Evolutionary conservation across 2,113 vertebrate species (phyloP).

Genomic region (Halichoeres trimaculatus): DNA sequence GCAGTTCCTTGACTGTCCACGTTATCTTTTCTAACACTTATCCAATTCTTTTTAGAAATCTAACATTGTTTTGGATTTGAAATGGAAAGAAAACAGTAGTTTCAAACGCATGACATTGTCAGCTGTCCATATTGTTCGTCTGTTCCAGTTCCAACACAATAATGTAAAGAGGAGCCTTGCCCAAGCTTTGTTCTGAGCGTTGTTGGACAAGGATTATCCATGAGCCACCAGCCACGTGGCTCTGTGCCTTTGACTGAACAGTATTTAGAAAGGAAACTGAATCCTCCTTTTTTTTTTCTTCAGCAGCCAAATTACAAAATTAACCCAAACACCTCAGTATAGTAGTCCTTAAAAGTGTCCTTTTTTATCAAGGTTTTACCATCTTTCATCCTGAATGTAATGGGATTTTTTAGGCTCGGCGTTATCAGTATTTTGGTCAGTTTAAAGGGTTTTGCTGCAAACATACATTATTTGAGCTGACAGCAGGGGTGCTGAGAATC

Average conservation of each 20-base stretch:
- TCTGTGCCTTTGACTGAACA: constrained; percentile 44
- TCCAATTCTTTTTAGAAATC: constrained; percentile 27
- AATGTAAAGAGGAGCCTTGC: constrained; percentile 35
- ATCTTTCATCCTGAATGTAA: no score
- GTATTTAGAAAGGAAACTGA: constrained; percentile 19
- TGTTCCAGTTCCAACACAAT: constrained; percentile 52
- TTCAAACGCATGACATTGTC: constrained; percentile 31
- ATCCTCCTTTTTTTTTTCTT: constrained; percentile 18
- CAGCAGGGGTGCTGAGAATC: constrained; percentile 4
- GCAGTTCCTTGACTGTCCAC: no score
- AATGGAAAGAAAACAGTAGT: constrained; percentile 51
- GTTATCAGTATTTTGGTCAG: neutral
- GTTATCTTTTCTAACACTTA: neutral
- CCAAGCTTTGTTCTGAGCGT: constrained; percentile 68
- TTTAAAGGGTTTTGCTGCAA: neutral
- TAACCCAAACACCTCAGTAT: neutral
- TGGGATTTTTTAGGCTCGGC: neutral
- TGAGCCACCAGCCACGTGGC: constrained; percentile 63
- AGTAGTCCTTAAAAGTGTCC: neutral
- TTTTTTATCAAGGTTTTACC: neutral
- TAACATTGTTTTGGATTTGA: constrained; percentile 3
- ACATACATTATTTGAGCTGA: neutral
- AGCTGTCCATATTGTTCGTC: constrained; percentile 23
- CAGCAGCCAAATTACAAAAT: constrained; percentile 14
- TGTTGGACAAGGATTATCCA: constrained; percentile 60